Evolutionary conservation across 92 coral and sea anemone genomes (phyloP), one percentile per base, ranked within the genome.

Genomic region (Parazoanthus atlanticus): DNA sequence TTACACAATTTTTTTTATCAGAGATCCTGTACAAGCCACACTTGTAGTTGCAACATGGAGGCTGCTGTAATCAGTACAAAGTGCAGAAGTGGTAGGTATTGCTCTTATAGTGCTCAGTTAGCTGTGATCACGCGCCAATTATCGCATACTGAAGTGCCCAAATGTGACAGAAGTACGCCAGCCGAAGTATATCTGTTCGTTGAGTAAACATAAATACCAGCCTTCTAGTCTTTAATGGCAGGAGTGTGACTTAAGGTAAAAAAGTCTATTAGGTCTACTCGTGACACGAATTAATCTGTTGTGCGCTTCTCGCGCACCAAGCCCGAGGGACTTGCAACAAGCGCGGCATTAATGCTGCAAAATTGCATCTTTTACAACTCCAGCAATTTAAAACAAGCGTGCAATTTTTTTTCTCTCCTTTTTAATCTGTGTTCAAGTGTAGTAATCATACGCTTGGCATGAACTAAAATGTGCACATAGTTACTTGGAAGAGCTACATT

Each of bases 301-400:
- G n/a, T 70, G 65, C 26, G 66, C 54, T 32, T 28, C 15, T 3
- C 31, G 49, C 30, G 28, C 49, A 33, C 61, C 41, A 69, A 84
- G 76, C 76, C 49, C 49, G 52, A 69, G 69, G 47, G 86, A 12
- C 38, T 30, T 67, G 41, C 78, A 70, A 69, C 77, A n/a, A 21
- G 38, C 47, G 33, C 69, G 34, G 61, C 76, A 84, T 84, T 82
- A 84, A 84, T 84, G 87, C 87, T 43, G 87, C 78, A 84, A 84
- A 65, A 29, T 28, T 30, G 64, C 58, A 26, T 33, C 76, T 40
- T 49, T 83, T 70, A 66, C 54, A 32, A 66, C 32, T 28, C 21
- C 32, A 31, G 21, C 72, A 66, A 67, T 66, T 36, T 38, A 47
- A 78, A 78, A 13, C 61, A 28, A 25, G 17, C 5, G 28, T 43